Evolutionary conservation across 1,140 invertebrate genomes (phyloP), one percentile per base, ranked within the genome.

Genomic region (Magallana gigas): DNA sequence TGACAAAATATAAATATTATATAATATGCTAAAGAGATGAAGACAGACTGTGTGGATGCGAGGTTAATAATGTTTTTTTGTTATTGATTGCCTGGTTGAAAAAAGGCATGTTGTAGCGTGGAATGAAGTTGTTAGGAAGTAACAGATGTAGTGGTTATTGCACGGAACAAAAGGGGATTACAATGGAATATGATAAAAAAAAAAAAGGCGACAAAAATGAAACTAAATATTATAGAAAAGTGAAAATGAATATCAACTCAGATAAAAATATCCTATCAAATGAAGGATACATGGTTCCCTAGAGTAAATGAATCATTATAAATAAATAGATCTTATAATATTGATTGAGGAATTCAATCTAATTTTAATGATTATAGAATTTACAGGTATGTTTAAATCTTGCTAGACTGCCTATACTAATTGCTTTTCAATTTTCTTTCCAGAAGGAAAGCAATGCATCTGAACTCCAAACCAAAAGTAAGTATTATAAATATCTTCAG

Each of bases 401-500:
- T 48, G 36, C 36, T 48, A 48, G 36, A 48, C 5, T 0, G 36
- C 5, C 36, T 5, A 48, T 48, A 48, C 36, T 48, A 48, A 48
- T 48, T 48, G 36, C 36, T 48, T 48, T 48, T 48, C 60, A 29
- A 3, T 76, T 71, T 71, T 9, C 29, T 76, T 76, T 76, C 12
- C 23, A 76, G 68, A 76, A 29, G 9, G 68, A 12, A 76, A 76
- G 68, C 68, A 76, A 29, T 29, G 36, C 68, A 76, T 18, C 7
- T 36, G 68, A 76, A 76, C 23, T 29, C 23, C 18, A 76, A 76
- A 76, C 14, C 68, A 18, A 76, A 76, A 76, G 68, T 76, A 76
- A 76, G 68, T 76, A 29, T 76, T 18, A 9, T 48, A 48, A 48
- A 48, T 48, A 5, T 48, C 36, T 48, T 48, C 36, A 48, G 36